Conservation (phyloP, 2,797 vertebrate genomes). For the Megaceryle alcyon region DNA sequence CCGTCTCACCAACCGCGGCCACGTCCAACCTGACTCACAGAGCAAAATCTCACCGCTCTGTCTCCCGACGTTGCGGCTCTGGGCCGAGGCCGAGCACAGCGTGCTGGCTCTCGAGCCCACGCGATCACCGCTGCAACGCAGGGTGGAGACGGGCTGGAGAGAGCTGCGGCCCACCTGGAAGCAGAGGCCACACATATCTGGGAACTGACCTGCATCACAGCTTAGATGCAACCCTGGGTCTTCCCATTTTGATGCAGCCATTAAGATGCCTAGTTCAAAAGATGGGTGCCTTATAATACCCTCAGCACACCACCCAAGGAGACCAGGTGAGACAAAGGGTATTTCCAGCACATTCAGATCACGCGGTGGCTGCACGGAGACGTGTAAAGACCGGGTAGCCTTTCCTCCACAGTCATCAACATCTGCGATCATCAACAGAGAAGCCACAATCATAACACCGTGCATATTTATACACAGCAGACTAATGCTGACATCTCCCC, state of each 20-base stretch:
- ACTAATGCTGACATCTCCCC: background rate
- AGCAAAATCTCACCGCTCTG: background rate
- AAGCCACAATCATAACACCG: background rate
- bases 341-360: background rate
- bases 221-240: background rate
- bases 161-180: accelerated
- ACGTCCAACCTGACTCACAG: too few relatives aligned
- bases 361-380: accelerated
- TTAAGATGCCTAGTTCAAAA: background rate
- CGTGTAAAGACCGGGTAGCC: background rate
- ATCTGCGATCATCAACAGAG: background rate
- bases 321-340: background rate
- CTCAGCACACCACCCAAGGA: background rate
- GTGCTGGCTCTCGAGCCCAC: background rate
- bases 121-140: too few relatives aligned
- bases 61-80: accelerated
- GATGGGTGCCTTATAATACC: background rate
- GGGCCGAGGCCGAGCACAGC: accelerated
- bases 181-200: accelerated
- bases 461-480: background rate
- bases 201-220: background rate
- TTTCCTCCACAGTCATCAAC: background rate
- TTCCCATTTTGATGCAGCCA: background rate
- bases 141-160: background rate
- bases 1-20: background rate